Base-by-base conservation (phyloP, 2,113 vertebrate species). In the Cyprinodon tularosa region DNA sequence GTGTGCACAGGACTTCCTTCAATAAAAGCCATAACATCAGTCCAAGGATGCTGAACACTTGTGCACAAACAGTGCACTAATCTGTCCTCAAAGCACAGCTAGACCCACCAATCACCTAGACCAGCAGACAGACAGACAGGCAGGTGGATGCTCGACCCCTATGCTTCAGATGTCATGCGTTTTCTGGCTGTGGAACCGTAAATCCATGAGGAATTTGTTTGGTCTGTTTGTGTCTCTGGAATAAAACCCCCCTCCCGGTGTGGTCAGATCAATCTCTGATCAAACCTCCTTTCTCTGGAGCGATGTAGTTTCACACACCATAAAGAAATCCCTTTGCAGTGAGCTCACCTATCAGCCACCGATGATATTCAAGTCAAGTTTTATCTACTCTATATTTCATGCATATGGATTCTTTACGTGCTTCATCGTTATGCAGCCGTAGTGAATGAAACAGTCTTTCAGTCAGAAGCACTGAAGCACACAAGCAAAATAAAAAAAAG, bases 141-240 rank as follows among this genome's bases (percentile, higher is more conserved):
- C 79, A 88, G 75, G 81, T 90, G 86, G 72, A 73, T 29, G 77
- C 80, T 69, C 60, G 75, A 68, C 66, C 73, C 79, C 72, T 78
- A 48, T 83, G 84, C 82, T 68, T 80, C 66, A 61, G 82, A 84
- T 68, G 10, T 84, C 71, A 66, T 70, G 60, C 15, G 3, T 60
- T 29, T 64, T 71, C 79, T 88, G 87, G 86, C 88, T 82, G 63
- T 11, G 66, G 80, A 81, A 79, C 90, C 78, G 68, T 79, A 78
- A 88, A 88, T 78, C 86, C 87, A 84, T 90, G 82, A 78, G 71
- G 62, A 50, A 77, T 50, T 4, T n/a, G 12, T 78, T 78, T 84
- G 72, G 81, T 81, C 57, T 71, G 63, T 77, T 69, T 84, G 77
- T 77, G 62, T 87, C 72, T 81, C 65, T 65, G 66, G 72, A 82